These are phyloP conservation scores for Gnatocerus cornutus DNA, from an alignment of 2,888 invertebrate species.

Conservation along the genomic window DNA sequence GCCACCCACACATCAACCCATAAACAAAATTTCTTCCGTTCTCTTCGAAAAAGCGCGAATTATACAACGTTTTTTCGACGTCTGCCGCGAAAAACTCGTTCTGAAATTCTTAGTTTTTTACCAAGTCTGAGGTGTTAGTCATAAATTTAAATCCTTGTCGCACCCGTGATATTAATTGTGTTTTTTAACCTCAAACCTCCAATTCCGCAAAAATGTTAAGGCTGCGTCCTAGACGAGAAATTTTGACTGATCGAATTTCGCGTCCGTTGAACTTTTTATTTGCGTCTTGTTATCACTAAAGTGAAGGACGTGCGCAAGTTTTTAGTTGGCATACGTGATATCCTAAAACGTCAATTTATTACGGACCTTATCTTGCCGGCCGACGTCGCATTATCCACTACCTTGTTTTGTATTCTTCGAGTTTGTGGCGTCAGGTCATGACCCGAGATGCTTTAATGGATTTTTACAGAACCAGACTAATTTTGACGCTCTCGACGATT, in stretches of 20 bases:
- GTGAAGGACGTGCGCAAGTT: conserved; percentile 30
- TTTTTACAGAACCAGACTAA: conserved; percentile 31
- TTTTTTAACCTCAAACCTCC: conserved; percentile 42
- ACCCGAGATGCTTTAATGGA: conserved; percentile 39
- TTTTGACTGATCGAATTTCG: conserved; percentile 19
- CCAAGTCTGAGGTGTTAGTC: conserved; percentile 20
- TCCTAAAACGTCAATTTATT: conserved; percentile 41
- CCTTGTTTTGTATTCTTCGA: conserved; percentile 42
- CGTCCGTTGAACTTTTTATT: conserved; percentile 43
- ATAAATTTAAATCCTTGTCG: conserved; percentile 37
- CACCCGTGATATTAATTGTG: conserved; percentile 28
- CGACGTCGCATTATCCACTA: conserved; percentile 35
- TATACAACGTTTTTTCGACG: conserved; percentile 30
- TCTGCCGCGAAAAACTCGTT: conserved; percentile 29
- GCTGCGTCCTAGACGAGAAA: conserved; percentile 28
- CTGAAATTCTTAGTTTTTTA: conserved; percentile 10
- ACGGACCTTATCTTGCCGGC: conserved; percentile 27
- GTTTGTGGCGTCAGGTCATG: conserved; percentile 32
- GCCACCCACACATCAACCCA: conserved; percentile 47
- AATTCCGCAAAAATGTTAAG: conserved; percentile 43
- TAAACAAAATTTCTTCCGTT: conserved; percentile 52
- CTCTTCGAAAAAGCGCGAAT: conserved; percentile 26
- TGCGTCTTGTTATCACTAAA: conserved; percentile 28
- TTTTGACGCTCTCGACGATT: not conserved
- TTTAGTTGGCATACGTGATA: conserved; percentile 24